Base-by-base conservation (phyloP, 2,888 invertebrate species). In the Andrena haemorrhoa region DNA sequence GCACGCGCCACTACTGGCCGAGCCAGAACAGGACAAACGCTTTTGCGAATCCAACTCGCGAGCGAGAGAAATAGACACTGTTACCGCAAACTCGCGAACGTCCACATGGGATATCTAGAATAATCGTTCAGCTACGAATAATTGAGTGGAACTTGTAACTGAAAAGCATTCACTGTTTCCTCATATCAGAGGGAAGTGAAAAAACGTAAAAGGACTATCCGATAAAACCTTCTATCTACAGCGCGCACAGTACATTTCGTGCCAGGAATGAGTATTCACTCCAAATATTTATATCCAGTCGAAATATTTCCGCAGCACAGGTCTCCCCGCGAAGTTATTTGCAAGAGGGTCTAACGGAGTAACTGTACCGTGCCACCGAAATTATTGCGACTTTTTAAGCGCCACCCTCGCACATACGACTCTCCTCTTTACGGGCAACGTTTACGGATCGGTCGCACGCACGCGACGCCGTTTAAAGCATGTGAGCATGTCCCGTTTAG, bases 401-500 rank as follows among this genome's bases (percentile, higher is more conserved):
- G 10, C 23, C 23, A 26, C 56, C 20, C 56, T 23, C 10, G 56
- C 1, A 56, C 23, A 56, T 51, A 51, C n/a, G 20, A 56, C 7
- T 10, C 56, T 56, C 20, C 4, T 26, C 12, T 23, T 56, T 23
- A 23, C 23, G 23, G 23, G 56, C 56, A 20, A 56, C 23, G 26
- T 23, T 77, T 58, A 23, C 82, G 47, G 20, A 81, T 75, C 74
- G 64, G 71, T 77, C 51, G 64, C 60, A 66, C 66, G 61, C 75
- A 73, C 68, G 63, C 68, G 85, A 84, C 23, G 56, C 65, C 72
- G 70, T 73, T 80, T 66, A 70, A 69, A 84, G 77, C 49, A 33
- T 47, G 63, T 70, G 58, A 31, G 63, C 31, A 47, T 23, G 31
- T 58, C 58, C 33, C 41, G 47, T 60, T 64, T 53, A 56, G 4